Conservation (phyloP, 53 echinoderm and acorn worm genomes). For the Stichopus horrens region DNA sequence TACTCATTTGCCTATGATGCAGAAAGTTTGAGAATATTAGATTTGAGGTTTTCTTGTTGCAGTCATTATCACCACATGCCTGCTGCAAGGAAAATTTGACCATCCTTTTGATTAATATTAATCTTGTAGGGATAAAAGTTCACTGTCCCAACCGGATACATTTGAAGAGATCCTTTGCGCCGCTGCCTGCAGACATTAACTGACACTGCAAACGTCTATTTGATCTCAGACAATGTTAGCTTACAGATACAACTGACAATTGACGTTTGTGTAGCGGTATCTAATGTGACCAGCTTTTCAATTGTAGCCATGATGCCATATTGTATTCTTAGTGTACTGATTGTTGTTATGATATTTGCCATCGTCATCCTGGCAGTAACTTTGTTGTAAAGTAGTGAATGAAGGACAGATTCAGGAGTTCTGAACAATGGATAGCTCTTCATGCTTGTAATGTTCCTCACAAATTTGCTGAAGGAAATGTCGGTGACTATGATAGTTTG, state of each 20-base stretch:
- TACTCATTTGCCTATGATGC: background rate
- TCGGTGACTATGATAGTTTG: background rate
- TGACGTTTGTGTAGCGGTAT: background rate
- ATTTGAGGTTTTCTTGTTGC: background rate
- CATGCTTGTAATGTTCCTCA: background rate
- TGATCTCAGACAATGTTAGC: background rate
- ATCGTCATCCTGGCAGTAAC: background rate
- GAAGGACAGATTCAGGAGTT: background rate
- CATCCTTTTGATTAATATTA: too few relatives aligned
- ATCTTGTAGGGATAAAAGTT: too few relatives aligned
- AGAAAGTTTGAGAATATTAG: background rate
- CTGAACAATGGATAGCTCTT: background rate
- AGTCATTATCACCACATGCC: too few relatives aligned
- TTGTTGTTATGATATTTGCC: background rate
- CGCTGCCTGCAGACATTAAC: too few relatives aligned
- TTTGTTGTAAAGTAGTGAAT: background rate
- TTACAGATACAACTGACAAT: background rate
- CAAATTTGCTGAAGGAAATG: background rate
- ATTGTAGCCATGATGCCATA: background rate
- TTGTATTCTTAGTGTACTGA: background rate
- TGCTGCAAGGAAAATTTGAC: too few relatives aligned
- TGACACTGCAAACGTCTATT: too few relatives aligned
- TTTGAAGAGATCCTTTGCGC: too few relatives aligned
- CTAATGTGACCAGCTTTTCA: background rate
- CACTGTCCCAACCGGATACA: too few relatives aligned